A percentile compares a stretch with the other conserved stretches of the same genome.
phyloP scores from a whole-genome alignment of 1,140 invertebrate genomes.

The Temnothorax nylanderi region DNA sequence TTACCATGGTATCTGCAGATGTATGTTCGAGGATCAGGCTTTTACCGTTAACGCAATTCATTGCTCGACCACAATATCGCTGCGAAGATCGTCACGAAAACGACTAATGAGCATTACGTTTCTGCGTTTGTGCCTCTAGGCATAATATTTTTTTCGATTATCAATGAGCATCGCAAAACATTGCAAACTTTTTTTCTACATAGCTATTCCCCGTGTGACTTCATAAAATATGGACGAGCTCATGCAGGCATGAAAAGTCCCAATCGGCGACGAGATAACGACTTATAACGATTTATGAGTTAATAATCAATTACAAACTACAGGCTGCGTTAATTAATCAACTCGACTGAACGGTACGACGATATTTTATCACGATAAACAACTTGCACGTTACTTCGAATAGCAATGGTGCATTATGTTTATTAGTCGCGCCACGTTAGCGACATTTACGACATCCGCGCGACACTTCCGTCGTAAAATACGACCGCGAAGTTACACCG shows the following conservation, averaged over 20 bases:
- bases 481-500: conserved; percentile 14
- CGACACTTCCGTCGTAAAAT: conserved; percentile 38
- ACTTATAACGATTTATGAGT: neutral
- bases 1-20: too few relatives aligned
- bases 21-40: neutral
- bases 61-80: neutral
- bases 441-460: conserved; percentile 50
- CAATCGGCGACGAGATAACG: conserved; percentile 17
- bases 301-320: neutral
- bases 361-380: conserved; percentile 23
- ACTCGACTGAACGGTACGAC: neutral
- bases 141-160: neutral
- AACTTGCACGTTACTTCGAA: conserved; percentile 19
- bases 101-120: neutral
- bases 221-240: neutral
- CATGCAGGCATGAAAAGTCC: too few relatives aligned
- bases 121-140: neutral
- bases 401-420: conserved; percentile 31
- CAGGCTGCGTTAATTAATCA: neutral
- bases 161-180: neutral
- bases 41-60: neutral
- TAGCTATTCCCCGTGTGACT: neutral
- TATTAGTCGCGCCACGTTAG: conserved; percentile 37
- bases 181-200: neutral
- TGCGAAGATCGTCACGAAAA: conserved; percentile 21